Percentiles rank a stretch among this genome's conserved stretches.
phyloP scores from a whole-genome alignment of 2,113 vertebrate genomes.

The Verasper variegatus region DNA sequence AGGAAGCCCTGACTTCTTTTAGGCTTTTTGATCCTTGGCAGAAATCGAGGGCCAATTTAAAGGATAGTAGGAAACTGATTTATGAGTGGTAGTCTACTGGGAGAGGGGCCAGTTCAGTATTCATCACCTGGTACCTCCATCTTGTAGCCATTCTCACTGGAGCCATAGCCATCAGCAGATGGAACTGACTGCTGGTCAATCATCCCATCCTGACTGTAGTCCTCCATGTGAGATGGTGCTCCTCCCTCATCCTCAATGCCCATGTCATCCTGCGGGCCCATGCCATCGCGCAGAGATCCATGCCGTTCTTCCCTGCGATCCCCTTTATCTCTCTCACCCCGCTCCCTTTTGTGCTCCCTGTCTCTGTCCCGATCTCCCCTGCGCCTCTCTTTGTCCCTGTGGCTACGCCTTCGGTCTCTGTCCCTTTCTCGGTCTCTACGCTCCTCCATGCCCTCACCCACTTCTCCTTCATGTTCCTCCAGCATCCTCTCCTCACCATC shows the following conservation, averaged over 20 bases:
- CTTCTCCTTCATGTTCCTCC: conserved; percentile 85
- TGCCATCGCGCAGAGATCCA: conserved; percentile 60
- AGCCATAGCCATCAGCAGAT: conserved; percentile 86
- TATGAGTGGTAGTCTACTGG: not conserved
- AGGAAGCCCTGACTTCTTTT: not conserved
- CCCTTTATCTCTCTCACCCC: conserved; percentile 83
- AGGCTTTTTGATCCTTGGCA: not conserved
- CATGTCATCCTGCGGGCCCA: conserved; percentile 77
- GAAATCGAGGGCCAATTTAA: conserved; percentile 12
- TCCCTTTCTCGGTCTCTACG: conserved; percentile 82
- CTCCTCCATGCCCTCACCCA: conserved; percentile 69
- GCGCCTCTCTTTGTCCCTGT: conserved; percentile 77
- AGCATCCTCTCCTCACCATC: conserved; percentile 74
- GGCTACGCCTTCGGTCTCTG: conserved; percentile 80
- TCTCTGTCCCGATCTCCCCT: conserved; percentile 86
- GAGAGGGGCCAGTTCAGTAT: conserved; percentile 62
- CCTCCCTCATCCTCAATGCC: conserved; percentile 78
- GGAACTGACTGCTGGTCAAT: conserved; percentile 86
- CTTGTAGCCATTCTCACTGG: conserved; percentile 91
- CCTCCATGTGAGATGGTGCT: conserved; percentile 72
- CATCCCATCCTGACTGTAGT: conserved; percentile 86
- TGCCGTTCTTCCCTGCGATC: conserved; percentile 81
- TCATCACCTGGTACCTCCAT: conserved; percentile 86
- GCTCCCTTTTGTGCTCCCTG: conserved; percentile 83
- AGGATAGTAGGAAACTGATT: conserved; percentile 4